Conservation (phyloP, 2,888 invertebrate species). For the Calameuta pallipes region DNA sequence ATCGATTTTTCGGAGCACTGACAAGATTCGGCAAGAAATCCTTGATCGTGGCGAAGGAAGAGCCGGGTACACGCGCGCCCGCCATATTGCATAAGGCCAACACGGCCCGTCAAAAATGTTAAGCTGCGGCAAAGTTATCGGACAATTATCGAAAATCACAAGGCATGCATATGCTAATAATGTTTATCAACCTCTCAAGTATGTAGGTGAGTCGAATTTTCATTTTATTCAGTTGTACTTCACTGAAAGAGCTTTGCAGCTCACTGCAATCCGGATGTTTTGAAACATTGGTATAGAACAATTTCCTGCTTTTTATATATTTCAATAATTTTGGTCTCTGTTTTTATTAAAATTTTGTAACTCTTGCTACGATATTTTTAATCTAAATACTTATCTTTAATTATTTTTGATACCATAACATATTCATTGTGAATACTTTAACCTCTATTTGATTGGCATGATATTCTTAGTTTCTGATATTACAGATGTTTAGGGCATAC, state of each 20-base stretch:
- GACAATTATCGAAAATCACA: constrained; percentile 55
- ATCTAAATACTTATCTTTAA: not conserved
- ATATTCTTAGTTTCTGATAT: not conserved
- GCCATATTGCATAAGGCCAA: constrained; percentile 53
- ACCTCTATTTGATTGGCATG: not conserved
- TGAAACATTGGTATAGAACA: not conserved
- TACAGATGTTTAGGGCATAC: not conserved
- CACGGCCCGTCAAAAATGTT: constrained; percentile 55
- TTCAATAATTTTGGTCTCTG: not conserved
- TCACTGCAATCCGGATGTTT: not conserved
- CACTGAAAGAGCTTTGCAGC: not conserved
- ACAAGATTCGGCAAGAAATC: constrained; percentile 8
- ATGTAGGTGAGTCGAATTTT: constrained; percentile 42
- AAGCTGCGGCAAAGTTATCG: constrained; percentile 55
- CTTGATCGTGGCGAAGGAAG: not conserved
- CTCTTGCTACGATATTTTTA: not conserved
- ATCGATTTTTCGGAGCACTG: constrained; percentile 18
- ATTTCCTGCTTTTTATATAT: not conserved
- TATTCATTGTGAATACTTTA: not conserved
- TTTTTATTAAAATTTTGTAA: not conserved
- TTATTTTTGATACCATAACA: not conserved
- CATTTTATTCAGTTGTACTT: not conserved
- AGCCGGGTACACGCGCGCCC: constrained; percentile 34
- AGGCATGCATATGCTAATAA: constrained; percentile 44
- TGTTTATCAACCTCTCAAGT: constrained; percentile 42